These are phyloP conservation scores for Leptinotarsa texana DNA, from an alignment of 1,140 invertebrate genomes.

Conservation along the genomic window DNA sequence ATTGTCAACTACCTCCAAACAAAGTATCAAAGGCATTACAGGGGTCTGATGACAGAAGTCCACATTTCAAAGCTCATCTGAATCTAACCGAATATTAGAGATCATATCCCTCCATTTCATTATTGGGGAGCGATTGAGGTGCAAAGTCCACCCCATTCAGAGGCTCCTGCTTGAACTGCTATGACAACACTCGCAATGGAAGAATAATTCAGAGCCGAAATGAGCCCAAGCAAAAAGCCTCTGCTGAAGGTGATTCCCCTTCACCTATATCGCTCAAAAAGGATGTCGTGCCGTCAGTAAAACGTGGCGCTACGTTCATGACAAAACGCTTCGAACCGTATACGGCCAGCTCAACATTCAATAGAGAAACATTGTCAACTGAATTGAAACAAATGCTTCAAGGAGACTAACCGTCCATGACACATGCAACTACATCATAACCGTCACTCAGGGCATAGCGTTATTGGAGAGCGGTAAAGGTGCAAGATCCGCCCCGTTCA, in stretches of 20 bases:
- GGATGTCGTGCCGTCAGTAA: no score
- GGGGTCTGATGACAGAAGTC: no score
- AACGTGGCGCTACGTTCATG: no score
- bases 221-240: background rate
- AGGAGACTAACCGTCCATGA: background rate
- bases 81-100: no score
- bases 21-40: no score
- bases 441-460: slow-evolving; percentile 18
- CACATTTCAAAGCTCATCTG: no score
- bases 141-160: background rate
- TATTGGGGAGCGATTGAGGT: slow-evolving; percentile 19
- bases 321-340: no score
- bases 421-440: background rate
- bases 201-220: background rate
- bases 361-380: no score
- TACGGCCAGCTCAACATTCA: no score
- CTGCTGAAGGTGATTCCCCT: background rate
- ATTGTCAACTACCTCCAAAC: no score
- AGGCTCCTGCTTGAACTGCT: background rate
- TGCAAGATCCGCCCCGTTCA: background rate
- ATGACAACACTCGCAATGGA: background rate
- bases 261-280: slow-evolving; percentile 54
- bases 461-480: slow-evolving; percentile 25
- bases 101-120: background rate
- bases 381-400: no score